Evolutionary conservation across 2,888 invertebrate species (phyloP), one percentile per base, ranked within the genome.

Genomic region (Erynnis tages): DNA sequence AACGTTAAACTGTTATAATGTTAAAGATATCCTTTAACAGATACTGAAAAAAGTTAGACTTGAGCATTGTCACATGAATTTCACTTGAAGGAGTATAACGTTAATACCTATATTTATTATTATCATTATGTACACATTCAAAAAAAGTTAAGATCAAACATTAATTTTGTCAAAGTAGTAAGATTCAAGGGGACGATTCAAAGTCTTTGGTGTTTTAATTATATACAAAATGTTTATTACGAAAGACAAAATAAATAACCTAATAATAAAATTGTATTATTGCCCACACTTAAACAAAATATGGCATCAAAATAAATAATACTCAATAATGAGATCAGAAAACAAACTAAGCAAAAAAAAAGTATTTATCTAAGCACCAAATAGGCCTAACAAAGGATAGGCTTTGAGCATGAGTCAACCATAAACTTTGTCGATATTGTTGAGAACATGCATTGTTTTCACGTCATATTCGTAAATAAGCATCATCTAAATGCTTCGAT

Each of bases 221-320:
- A 83, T 84, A 74, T 84, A 86, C 83, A 85, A 70, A 75, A 62
- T 70, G 60, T 71, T 65, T 69, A 71, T 66, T 69, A 76, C 61
- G 61, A 62, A 66, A 69, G 65, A 66, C 50, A 58, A 74, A 79
- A 79, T 79, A 82, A 81, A 80, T 77, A 76, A 70, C 67, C 70
- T 79, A 77, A 73, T 67, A 64, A 66, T 7, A 27, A n/a, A 8
- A 40, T 27, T 40, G 25, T 75, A 73, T 44, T 50, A 79, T 83
- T 83, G 81, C 76, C 79, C 68, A 68, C 67, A 62, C 67, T 78
- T 71, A 78, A 73, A 74, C 70, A 74, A 79, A 78, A 79, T 87
- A 88, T 89, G 89, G 88, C 88, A 86, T 83, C 84, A 84, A 84
- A 82, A 87, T 87, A 88, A 86, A 86, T 87, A 88, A 88, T 89